Evolutionary conservation across 1,140 invertebrate species (phyloP), one percentile per base, ranked within the genome.

Genomic region (Sycophaga agraensis): DNA sequence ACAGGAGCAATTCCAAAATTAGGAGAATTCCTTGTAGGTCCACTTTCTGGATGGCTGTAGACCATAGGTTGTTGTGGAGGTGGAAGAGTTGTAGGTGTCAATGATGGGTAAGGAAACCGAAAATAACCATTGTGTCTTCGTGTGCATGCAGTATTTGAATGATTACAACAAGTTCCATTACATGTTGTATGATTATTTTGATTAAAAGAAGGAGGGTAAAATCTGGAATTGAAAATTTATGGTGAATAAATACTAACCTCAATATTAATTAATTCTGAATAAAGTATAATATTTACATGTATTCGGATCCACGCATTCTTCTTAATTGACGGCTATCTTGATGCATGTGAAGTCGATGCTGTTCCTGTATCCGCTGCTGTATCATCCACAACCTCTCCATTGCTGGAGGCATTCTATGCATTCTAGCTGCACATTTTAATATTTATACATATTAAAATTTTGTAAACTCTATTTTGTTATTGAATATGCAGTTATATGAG

Each of bases 331-430:
- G 59, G 48, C 22, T 1, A 54, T 59, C 40, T 50, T 49, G 50
- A 28, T 43, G 37, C 57, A 59, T 60, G 19, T 67, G 35, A 16
- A 35, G 48, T 28, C 87, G 79, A 67, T 86, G 85, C 64, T 86
- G 74, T 80, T 90, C 86, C 80, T 90, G 86, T 71, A 86, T 84
- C 56, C 88, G 85, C 65, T 91, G 89, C 67, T 91, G 89, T 5
- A 85, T 82, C 55, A 88, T 82, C 88, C 88, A 91, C 19, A 91
- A 73, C 64, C 88, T 82, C 69, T 90, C 88, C 72, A 91, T 89
- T 8, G 89, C 79, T 24, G 88, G 84, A 82, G 90, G 87, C 43
- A 90, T 87, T 63, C 89, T 85, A 48, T 28, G 83, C 66, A 53
- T 63, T 24, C 63, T 65, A 28, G 66, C 42, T 31, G 67, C 45